A percentile compares a stretch with the other conserved stretches of the same genome.
Evolutionary conservation across 1,140 invertebrate species (phyloP).

Genomic region (Rhizoglyphus robini): DNA sequence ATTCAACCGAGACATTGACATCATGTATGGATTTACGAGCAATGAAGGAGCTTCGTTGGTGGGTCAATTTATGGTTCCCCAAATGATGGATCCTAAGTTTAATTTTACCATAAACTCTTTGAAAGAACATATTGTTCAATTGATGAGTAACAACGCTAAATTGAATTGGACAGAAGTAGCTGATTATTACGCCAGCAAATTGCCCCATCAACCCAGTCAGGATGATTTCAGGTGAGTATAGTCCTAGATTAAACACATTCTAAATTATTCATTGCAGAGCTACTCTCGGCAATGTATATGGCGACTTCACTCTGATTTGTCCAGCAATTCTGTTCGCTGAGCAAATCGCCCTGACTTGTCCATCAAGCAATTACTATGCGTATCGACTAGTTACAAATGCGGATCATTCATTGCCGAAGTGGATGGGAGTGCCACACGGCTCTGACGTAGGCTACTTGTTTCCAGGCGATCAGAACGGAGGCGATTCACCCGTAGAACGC

Average conservation of each 20-base stretch:
- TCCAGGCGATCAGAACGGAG: neutral
- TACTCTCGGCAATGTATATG: neutral
- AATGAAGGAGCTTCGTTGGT: slow-evolving; percentile 7
- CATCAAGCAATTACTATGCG: neutral
- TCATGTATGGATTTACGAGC: neutral
- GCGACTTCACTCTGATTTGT: slow-evolving; percentile 8
- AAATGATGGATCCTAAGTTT: neutral
- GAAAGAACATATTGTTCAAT: neutral
- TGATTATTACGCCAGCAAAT: too few relatives aligned
- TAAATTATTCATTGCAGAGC: neutral
- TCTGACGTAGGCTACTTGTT: slow-evolving; percentile 91
- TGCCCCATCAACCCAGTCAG: too few relatives aligned
- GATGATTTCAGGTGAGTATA: too few relatives aligned
- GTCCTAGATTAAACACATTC: too few relatives aligned
- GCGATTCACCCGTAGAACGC: slow-evolving; percentile 5
- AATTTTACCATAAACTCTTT: neutral
- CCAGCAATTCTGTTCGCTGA: slow-evolving; percentile 1
- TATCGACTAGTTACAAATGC: slow-evolving; percentile 15
- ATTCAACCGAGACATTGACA: slow-evolving; percentile 6
- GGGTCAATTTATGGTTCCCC: neutral
- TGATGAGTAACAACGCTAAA: neutral
- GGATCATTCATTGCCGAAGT: neutral
- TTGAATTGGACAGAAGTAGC: too few relatives aligned
- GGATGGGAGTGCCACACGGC: slow-evolving; percentile 34
- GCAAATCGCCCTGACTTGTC: neutral